Evolutionary conservation across 2,113 vertebrate genomes (phyloP).

Genomic region (Leptocoma aspasia): DNA sequence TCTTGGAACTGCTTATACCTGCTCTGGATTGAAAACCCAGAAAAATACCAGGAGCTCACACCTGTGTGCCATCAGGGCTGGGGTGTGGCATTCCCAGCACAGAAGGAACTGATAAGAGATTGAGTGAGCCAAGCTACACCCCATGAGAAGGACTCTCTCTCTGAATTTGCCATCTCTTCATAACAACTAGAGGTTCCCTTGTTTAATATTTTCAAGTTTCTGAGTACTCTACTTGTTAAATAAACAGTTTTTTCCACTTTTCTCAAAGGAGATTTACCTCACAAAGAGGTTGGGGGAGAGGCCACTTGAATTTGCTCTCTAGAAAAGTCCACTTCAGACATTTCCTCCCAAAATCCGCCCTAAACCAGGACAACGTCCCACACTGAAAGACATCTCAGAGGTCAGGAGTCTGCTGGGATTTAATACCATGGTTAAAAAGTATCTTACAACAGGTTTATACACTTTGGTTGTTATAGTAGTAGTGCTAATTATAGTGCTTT

Average conservation of each 20-base stretch:
- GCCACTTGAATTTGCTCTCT: background rate
- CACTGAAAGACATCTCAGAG: background rate
- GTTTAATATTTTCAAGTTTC: background rate
- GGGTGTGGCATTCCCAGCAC: background rate
- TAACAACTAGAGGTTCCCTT: background rate
- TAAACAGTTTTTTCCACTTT: background rate
- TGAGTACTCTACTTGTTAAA: background rate
- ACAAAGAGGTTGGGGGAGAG: accelerated
- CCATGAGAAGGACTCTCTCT: background rate
- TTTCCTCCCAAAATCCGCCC: background rate
- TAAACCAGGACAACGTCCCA: background rate
- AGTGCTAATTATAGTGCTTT: no score
- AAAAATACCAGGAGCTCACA: background rate
- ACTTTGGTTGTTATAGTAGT: no score
- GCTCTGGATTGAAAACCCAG: background rate
- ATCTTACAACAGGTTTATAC: no score
- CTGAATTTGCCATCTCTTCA: background rate
- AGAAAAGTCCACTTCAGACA: background rate
- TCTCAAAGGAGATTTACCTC: background rate
- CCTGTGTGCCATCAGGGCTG: background rate
- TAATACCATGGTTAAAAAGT: no score
- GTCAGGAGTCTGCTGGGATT: background rate
- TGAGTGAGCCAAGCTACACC: accelerated
- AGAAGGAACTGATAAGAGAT: background rate
- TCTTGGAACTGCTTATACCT: background rate